Conservation (phyloP, 2,888 invertebrate genomes). For the Noctua janthina region DNA sequence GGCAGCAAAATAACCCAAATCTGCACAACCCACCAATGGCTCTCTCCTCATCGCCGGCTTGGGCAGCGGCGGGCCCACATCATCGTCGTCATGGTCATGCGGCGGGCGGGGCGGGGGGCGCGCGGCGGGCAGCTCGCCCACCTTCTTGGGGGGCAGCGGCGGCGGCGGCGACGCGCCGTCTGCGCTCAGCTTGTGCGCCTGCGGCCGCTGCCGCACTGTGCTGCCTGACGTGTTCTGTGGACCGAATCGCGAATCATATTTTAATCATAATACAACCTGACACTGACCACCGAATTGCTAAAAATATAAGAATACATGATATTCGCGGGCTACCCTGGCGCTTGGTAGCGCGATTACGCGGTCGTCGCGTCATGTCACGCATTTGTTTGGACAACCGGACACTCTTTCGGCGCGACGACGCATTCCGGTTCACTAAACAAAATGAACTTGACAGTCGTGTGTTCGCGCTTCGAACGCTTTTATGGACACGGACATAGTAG, state of each 20-base stretch:
- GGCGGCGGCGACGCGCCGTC: slow-evolving; percentile 92
- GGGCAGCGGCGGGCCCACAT: slow-evolving; percentile 82
- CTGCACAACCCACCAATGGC: slow-evolving; percentile 68
- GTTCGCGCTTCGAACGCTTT: neutral
- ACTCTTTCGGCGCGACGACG: neutral
- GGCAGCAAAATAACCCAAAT: neutral
- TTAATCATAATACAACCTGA: too few relatives aligned
- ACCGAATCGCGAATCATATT: too few relatives aligned
- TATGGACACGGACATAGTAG: neutral
- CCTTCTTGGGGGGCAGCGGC: slow-evolving; percentile 91
- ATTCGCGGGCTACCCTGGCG: too few relatives aligned
- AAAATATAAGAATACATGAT: too few relatives aligned
- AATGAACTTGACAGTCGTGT: neutral
- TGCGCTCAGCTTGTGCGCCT: slow-evolving; percentile 66
- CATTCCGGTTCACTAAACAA: neutral
- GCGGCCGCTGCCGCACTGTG: slow-evolving; percentile 78
- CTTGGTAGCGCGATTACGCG: neutral
- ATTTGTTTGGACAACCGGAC: neutral
- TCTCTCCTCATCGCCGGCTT: slow-evolving; percentile 83
- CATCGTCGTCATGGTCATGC: slow-evolving; percentile 83
- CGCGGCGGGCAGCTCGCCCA: slow-evolving; percentile 67
- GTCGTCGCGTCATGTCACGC: neutral
- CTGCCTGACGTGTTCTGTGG: slow-evolving; percentile 78
- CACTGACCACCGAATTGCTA: too few relatives aligned
- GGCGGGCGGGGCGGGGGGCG: slow-evolving; percentile 93